These are phyloP conservation scores for Pediacus dermestoides DNA, from an alignment of 2,888 invertebrate genomes.

Conservation along the genomic window DNA sequence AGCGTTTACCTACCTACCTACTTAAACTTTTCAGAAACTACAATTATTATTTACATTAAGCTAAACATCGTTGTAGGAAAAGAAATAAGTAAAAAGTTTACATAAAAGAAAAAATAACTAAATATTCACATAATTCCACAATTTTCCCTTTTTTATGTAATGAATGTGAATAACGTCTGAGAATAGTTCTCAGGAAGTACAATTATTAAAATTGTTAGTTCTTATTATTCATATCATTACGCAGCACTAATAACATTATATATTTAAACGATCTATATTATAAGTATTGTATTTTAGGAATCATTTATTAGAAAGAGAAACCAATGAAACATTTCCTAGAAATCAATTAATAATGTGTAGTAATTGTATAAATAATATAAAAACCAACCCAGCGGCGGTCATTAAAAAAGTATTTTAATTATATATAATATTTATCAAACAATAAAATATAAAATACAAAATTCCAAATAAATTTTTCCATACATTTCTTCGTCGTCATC, in stretches of 20 bases:
- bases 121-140: slow-evolving; percentile 1
- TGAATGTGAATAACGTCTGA: slow-evolving; percentile 9
- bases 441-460: too few relatives aligned
- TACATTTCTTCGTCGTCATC: too few relatives aligned
- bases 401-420: too few relatives aligned
- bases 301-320: neutral
- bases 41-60: too few relatives aligned
- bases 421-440: too few relatives aligned
- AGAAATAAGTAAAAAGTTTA: too few relatives aligned
- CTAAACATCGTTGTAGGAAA: too few relatives aligned
- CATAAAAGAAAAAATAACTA: neutral
- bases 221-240: slow-evolving; percentile 1
- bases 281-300: neutral
- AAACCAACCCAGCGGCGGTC: too few relatives aligned
- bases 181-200: slow-evolving; percentile 5
- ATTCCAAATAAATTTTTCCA: too few relatives aligned
- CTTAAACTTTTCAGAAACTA: too few relatives aligned
- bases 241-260: slow-evolving; percentile 10
- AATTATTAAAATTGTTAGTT: slow-evolving; percentile 6
- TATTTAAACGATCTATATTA: slow-evolving; percentile 9
- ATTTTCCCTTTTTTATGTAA: slow-evolving; percentile 3
- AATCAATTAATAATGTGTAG: slow-evolving; percentile 1
- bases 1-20: too few relatives aligned
- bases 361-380: too few relatives aligned
- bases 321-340: slow-evolving; percentile 6